phyloP scores from a whole-genome alignment of 2,888 invertebrate genomes.

The Drosophila mimica region DNA sequence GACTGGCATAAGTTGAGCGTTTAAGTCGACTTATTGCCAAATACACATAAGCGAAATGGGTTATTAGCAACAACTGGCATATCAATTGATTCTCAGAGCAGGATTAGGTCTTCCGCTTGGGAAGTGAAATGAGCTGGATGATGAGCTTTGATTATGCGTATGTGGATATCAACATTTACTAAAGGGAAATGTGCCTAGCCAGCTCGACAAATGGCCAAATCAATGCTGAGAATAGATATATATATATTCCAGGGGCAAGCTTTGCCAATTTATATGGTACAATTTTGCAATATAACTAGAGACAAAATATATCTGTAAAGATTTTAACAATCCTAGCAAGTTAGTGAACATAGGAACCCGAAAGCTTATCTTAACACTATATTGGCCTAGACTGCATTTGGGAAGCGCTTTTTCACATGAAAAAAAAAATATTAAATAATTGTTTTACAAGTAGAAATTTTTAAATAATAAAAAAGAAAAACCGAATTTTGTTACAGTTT shows the following conservation, averaged over 20 bases:
- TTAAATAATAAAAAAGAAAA: background rate
- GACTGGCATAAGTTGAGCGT: conserved; percentile 60
- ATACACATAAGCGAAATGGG: conserved; percentile 51
- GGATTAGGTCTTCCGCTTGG: conserved; percentile 3
- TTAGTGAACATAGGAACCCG: background rate
- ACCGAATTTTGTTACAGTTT: background rate
- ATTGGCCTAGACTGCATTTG: background rate
- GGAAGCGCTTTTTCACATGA: background rate
- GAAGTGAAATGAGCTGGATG: conserved; percentile 20
- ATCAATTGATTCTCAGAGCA: conserved; percentile 63
- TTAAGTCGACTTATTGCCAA: conserved; percentile 52
- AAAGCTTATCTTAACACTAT: background rate
- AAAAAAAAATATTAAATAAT: background rate
- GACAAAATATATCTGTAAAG: background rate
- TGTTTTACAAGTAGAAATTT: background rate
- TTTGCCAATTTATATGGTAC: background rate
- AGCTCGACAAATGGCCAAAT: background rate
- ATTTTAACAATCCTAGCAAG: background rate
- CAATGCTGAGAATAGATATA: background rate
- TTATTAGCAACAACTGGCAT: conserved; percentile 55
- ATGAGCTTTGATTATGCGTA: conserved; percentile 5
- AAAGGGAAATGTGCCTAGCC: background rate
- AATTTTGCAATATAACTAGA: background rate
- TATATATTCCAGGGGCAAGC: background rate
- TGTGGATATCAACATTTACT: conserved; percentile 1